Conservation (phyloP, 1,140 invertebrate species). For the Diachasma alloeum region DNA sequence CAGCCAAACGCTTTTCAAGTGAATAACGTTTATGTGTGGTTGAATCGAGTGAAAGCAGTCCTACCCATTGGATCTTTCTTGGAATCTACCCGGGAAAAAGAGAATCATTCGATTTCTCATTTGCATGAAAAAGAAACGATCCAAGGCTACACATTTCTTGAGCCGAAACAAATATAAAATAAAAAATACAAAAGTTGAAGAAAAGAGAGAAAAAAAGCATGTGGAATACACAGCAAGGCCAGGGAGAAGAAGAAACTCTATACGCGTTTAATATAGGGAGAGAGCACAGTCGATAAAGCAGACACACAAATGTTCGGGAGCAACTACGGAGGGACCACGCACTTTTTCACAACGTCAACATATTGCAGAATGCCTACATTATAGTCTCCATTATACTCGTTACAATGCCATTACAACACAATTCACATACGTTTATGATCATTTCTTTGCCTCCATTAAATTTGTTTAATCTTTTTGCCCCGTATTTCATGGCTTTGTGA, state of each 20-base stretch:
- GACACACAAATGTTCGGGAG: neutral
- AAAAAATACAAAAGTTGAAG: neutral
- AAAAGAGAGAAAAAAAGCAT: neutral
- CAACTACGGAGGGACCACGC: neutral
- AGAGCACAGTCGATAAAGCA: constrained; percentile 13
- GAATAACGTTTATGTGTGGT: neutral
- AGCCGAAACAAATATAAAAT: neutral
- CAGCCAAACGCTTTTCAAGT: neutral
- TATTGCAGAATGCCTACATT: constrained; percentile 14
- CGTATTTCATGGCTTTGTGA: neutral
- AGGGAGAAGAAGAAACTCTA: neutral
- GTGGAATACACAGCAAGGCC: neutral
- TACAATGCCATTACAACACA: constrained; percentile 32
- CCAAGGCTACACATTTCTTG: constrained; percentile 6
- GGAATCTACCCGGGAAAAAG: constrained; percentile 10
- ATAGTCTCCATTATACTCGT: constrained; percentile 18
- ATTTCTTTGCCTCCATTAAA: neutral
- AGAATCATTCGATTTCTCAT: constrained; percentile 23
- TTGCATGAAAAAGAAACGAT: constrained; percentile 23
- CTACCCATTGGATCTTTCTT: constrained; percentile 14
- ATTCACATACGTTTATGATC: constrained; percentile 20
- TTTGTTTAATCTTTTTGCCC: neutral
- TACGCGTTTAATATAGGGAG: neutral
- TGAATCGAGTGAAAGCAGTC: constrained; percentile 4
- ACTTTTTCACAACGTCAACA: neutral